phyloP scores from a whole-genome alignment of 2,888 invertebrate genomes.

The Eilema depressum region DNA sequence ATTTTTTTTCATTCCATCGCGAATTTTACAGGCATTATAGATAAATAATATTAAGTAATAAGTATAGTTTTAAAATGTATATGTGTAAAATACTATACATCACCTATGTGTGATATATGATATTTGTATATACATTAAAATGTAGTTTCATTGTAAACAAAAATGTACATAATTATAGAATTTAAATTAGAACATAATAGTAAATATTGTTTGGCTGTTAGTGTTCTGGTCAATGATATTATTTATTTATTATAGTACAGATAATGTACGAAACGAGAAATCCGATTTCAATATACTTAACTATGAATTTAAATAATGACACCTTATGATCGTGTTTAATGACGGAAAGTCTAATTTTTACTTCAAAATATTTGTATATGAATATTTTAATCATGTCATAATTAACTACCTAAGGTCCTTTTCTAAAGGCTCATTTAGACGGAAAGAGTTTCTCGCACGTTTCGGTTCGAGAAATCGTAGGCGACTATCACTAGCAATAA shows the following conservation, averaged over 20 bases:
- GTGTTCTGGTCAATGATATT: not conserved
- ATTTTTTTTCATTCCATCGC: too few relatives aligned
- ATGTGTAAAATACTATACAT: not conserved
- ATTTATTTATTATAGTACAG: not conserved
- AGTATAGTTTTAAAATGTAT: not conserved
- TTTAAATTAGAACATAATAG: conserved; percentile 26
- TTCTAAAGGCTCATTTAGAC: too few relatives aligned
- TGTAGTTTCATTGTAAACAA: conserved; percentile 37
- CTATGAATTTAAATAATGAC: not conserved
- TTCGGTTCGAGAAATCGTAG: too few relatives aligned
- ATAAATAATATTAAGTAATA: too few relatives aligned
- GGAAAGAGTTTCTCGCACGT: too few relatives aligned
- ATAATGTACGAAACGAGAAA: not conserved
- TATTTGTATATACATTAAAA: conserved; percentile 36
- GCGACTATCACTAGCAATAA: too few relatives aligned
- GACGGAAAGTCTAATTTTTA: not conserved
- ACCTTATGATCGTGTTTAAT: not conserved
- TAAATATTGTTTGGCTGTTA: not conserved
- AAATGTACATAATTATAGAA: conserved; percentile 46
- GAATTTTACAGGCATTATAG: too few relatives aligned
- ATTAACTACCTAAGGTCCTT: not conserved
- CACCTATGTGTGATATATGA: conserved; percentile 12
- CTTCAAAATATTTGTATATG: not conserved
- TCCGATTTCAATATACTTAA: not conserved
- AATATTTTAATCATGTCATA: not conserved